Conservation (phyloP, 1,140 invertebrate genomes). For the Steinernema feltiae region DNA sequence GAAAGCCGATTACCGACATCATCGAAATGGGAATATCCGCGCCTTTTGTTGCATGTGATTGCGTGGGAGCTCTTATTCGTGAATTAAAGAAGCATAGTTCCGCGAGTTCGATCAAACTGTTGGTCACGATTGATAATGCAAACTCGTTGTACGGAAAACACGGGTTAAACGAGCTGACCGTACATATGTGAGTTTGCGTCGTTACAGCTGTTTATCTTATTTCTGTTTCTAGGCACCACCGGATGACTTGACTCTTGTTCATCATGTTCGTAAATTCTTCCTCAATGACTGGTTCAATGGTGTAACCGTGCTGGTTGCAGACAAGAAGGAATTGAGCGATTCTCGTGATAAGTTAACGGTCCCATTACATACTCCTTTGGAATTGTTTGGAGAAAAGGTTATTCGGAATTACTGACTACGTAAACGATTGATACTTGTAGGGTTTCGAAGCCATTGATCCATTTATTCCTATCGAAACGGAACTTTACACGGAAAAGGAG, state of each 20-base stretch:
- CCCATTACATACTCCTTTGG: slow-evolving; percentile 44
- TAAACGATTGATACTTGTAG: slow-evolving; percentile 24
- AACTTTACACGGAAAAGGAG: slow-evolving; percentile 43
- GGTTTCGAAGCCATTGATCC: slow-evolving; percentile 50
- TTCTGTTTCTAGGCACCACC: slow-evolving; percentile 35
- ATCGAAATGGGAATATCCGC: slow-evolving; percentile 56
- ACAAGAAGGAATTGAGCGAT: slow-evolving; percentile 48
- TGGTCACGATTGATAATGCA: slow-evolving; percentile 51
- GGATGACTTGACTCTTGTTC: slow-evolving; percentile 44
- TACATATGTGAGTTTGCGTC: slow-evolving; percentile 37
- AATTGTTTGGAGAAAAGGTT: slow-evolving; percentile 51
- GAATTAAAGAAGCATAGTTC: slow-evolving; percentile 49
- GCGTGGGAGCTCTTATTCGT: slow-evolving; percentile 48
- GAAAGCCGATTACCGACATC: slow-evolving; percentile 53
- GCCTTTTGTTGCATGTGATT: slow-evolving; percentile 49
- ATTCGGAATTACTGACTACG: slow-evolving; percentile 24
- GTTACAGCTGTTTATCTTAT: slow-evolving; percentile 13
- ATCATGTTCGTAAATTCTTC: slow-evolving; percentile 42
- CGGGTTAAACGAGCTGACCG: slow-evolving; percentile 45
- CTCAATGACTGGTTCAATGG: slow-evolving; percentile 52
- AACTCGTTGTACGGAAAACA: slow-evolving; percentile 53
- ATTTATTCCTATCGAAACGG: slow-evolving; percentile 54
- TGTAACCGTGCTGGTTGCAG: slow-evolving; percentile 46
- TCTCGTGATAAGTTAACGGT: slow-evolving; percentile 39
- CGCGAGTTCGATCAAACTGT: slow-evolving; percentile 44